These are phyloP conservation scores for Sarcophaga subvicina DNA, from an alignment of 2,888 invertebrate species.

Conservation along the genomic window DNA sequence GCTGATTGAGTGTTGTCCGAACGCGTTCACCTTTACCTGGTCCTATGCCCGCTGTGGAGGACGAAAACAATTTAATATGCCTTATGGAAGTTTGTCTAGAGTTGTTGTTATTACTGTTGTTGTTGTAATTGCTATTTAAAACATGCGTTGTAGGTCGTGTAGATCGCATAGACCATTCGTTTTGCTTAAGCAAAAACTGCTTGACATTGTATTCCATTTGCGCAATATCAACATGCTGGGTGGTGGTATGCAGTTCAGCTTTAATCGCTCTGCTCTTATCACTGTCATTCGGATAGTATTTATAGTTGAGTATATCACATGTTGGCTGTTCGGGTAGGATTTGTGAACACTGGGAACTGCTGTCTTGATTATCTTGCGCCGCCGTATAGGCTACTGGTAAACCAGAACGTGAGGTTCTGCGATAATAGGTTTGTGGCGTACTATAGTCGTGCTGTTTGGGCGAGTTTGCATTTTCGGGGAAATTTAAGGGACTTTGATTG, in stretches of 20 bases:
- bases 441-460: constrained; percentile 35
- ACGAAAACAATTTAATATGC: constrained; percentile 74
- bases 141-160: constrained; percentile 48
- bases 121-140: neutral
- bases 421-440: constrained; percentile 74
- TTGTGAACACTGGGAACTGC: constrained; percentile 62
- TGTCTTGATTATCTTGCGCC: constrained; percentile 67
- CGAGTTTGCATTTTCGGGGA: constrained; percentile 29
- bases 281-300: constrained; percentile 79
- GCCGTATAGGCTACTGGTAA: constrained; percentile 77
- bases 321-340: constrained; percentile 76
- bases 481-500: constrained; percentile 55
- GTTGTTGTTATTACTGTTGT: constrained; percentile 28
- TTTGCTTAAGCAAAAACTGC: constrained; percentile 86
- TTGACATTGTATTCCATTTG: constrained; percentile 91
- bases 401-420: constrained; percentile 78
- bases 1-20: constrained; percentile 68
- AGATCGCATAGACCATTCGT: constrained; percentile 81
- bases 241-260: constrained; percentile 78
- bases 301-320: constrained; percentile 80
- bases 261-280: constrained; percentile 77
- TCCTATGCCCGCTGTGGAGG: constrained; percentile 71
- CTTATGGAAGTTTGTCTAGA: constrained; percentile 50
- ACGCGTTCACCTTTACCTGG: constrained; percentile 77
- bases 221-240: constrained; percentile 84